These are phyloP conservation scores for Venusia cambrica DNA, from an alignment of 2,888 invertebrate genomes.

Conservation along the genomic window DNA sequence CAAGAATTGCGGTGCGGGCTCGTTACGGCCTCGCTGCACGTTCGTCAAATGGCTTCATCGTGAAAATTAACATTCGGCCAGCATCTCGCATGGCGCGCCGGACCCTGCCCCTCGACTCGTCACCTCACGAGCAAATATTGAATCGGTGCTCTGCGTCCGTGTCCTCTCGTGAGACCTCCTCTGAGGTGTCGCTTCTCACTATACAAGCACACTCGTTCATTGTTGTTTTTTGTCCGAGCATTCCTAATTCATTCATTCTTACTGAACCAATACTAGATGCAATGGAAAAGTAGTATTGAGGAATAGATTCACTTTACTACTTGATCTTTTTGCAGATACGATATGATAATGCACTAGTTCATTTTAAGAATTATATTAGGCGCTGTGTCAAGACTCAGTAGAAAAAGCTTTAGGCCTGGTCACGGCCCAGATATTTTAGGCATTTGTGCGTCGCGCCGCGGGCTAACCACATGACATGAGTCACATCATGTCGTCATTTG, in stretches of 20 bases:
- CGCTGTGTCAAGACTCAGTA: slow-evolving; percentile 2
- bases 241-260: slow-evolving; percentile 39
- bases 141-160: slow-evolving; percentile 39
- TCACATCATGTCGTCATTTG: slow-evolving; percentile 27
- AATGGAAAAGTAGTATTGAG: slow-evolving; percentile 17
- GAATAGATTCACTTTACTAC: too few species aligned
- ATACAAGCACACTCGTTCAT: slow-evolving; percentile 42
- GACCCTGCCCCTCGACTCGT: slow-evolving; percentile 29
- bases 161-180: slow-evolving; percentile 63
- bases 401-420: too few species aligned
- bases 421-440: slow-evolving; percentile 11
- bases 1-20: slow-evolving; percentile 60
- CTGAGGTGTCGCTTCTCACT: slow-evolving; percentile 59
- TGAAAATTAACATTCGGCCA: slow-evolving; percentile 74
- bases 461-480: slow-evolving; percentile 21
- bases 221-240: slow-evolving; percentile 41
- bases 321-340: too few species aligned
- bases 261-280: slow-evolving; percentile 33
- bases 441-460: slow-evolving; percentile 10
- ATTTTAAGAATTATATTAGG: too few species aligned
- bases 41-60: slow-evolving; percentile 72
- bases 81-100: slow-evolving; percentile 46
- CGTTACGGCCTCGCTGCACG: slow-evolving; percentile 64
- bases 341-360: too few species aligned
- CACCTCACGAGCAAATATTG: slow-evolving; percentile 66